Base-by-base conservation (phyloP, 2,113 vertebrate genomes). In the Hippocampus comes region DNA sequence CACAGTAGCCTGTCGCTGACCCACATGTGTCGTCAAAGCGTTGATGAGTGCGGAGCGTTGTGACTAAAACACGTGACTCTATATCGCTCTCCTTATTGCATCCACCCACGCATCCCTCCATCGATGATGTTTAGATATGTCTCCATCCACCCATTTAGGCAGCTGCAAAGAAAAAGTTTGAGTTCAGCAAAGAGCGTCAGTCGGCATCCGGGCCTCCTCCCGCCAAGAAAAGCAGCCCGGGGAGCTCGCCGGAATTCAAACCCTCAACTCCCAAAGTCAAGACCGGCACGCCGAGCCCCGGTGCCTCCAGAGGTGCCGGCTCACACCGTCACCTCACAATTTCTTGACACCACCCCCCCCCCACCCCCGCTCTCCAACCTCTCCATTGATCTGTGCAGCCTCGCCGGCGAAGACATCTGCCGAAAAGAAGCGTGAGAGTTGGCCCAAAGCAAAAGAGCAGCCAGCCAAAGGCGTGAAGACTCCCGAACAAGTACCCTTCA, bases 151-250 rank as follows among this genome's bases (percentile, higher is more conserved):
- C 27, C 8, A 18, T 61, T 30, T 61, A 94, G 91, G 90, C 88
- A 49, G 90, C 93, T 21, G 89, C 88, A 34, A 97, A 96, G 89
- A 93, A 92, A 76, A 97, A 94, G 83, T 92, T 94, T 90, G 95
- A 96, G 84, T 94, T 96, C 78, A 93, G 79, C 81, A 94, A 94
- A 79, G 94, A 95, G 80, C 93, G 83, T 2, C 79, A 79, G 86
- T 90, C 88, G 46, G 71, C 73, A 2, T 51, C 89, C 0, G 86
- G 63, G 10, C 85, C 75, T 14, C 86, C 90, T 0, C 60, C 88
- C 3, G 11, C 82, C 0, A 93, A 89, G 81, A 95, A 92, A 84
- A 68, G 76, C 0, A 88, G 84, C 12, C 78, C 86, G 0, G 53
- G 81, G 17, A 77, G 9, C 2, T 91, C 91, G 10, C 85, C 89